Evolutionary conservation across 2,888 invertebrate species (phyloP).

Genomic region (Drosophila atripex): DNA sequence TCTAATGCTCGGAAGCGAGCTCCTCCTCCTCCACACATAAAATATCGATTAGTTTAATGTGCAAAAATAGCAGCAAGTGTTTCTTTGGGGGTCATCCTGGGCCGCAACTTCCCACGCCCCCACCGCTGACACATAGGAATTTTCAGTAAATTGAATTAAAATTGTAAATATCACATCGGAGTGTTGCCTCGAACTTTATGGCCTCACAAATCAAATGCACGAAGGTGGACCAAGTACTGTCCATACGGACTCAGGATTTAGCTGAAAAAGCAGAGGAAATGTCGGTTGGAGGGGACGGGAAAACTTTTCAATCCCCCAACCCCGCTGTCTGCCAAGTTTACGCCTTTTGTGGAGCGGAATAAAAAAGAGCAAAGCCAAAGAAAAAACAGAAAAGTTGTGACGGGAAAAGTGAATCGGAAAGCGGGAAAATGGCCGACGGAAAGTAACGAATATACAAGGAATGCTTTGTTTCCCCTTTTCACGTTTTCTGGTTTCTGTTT

Average conservation of each 20-base stretch:
- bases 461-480: conserved; percentile 25
- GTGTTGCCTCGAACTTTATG: conserved; percentile 63
- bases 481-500: conserved; percentile 10
- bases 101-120: background rate
- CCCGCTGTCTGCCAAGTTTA: conserved; percentile 36
- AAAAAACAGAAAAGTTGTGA: conserved; percentile 40
- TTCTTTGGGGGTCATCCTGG: conserved; percentile 39
- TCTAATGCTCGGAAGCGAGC: conserved; percentile 29
- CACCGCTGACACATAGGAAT: conserved; percentile 23
- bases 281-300: background rate
- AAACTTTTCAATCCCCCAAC: conserved; percentile 15
- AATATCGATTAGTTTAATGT: conserved; percentile 78
- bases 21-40: conserved; percentile 50
- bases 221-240: conserved; percentile 52
- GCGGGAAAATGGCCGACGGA: conserved; percentile 39
- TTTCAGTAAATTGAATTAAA: conserved; percentile 74
- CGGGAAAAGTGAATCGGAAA: conserved; percentile 47
- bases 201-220: conserved; percentile 72
- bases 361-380: conserved; percentile 25
- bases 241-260: conserved; percentile 47
- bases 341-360: conserved; percentile 33
- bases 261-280: conserved; percentile 7
- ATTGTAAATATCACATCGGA: conserved; percentile 70
- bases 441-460: conserved; percentile 32
- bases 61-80: conserved; percentile 64